A percentile compares a stretch with the other conserved stretches of the same genome.
These are phyloP conservation scores for Dicroscelio sp. DNA, from an alignment of 2,888 invertebrate species.

Conservation along the genomic window DNA sequence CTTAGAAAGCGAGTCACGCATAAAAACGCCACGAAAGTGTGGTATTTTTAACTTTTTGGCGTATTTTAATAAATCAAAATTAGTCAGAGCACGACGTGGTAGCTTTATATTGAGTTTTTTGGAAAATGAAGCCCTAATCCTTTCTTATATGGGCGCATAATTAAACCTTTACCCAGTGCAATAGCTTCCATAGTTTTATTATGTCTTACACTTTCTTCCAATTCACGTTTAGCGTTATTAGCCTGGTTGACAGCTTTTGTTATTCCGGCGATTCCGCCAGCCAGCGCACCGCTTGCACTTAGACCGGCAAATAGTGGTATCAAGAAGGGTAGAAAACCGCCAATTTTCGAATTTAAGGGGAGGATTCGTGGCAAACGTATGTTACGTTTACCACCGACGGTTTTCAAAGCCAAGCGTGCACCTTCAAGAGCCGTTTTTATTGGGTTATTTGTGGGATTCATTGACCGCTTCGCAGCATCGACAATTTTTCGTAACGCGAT, in stretches of 20 bases:
- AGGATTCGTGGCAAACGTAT: slow-evolving; percentile 29
- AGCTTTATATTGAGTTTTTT: slow-evolving; percentile 78
- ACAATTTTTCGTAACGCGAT: slow-evolving; percentile 43
- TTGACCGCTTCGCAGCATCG: slow-evolving; percentile 25
- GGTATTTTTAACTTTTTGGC: slow-evolving; percentile 84
- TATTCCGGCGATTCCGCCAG: slow-evolving; percentile 87
- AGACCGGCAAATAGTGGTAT: slow-evolving; percentile 84
- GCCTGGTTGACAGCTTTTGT: slow-evolving; percentile 89
- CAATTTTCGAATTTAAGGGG: slow-evolving; percentile 56
- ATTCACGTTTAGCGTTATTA: slow-evolving; percentile 87
- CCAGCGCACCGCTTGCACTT: slow-evolving; percentile 35
- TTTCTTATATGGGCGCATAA: slow-evolving; percentile 1
- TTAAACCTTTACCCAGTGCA: slow-evolving; percentile 11
- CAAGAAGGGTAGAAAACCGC: slow-evolving; percentile 70
- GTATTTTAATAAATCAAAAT: slow-evolving; percentile 86
- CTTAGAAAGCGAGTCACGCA: slow-evolving; percentile 53
- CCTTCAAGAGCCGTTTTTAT: slow-evolving; percentile 40
- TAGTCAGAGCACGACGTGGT: slow-evolving; percentile 87
- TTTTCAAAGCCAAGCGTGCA: slow-evolving; percentile 28
- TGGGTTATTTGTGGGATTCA: not conserved
- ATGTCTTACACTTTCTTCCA: slow-evolving; percentile 83
- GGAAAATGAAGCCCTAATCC: slow-evolving; percentile 10
- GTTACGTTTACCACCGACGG: not conserved
- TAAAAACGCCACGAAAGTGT: slow-evolving; percentile 85
- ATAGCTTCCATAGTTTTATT: slow-evolving; percentile 13